These are phyloP conservation scores for Prunella himalayana DNA, from an alignment of 2,113 vertebrate genomes.

Conservation along the genomic window DNA sequence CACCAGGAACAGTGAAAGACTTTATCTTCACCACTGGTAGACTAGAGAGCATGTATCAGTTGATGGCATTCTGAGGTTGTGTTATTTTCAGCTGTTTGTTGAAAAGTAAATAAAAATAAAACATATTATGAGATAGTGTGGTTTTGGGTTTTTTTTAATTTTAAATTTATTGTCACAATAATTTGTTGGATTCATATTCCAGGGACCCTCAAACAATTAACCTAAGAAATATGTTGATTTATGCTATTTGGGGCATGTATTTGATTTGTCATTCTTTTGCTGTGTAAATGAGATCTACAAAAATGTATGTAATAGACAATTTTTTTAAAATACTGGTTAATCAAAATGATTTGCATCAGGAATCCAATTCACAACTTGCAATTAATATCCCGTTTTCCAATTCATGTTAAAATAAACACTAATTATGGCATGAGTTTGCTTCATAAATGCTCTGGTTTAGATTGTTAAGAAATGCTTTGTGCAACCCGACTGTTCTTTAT, in stretches of 20 bases:
- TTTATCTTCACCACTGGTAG: not conserved
- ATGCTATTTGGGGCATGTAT: not conserved
- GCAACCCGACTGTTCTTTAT: constrained; percentile 51
- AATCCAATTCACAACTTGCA: constrained; percentile 46
- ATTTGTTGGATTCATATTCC: not conserved
- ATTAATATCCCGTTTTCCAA: constrained; percentile 52
- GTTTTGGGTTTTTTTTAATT: not conserved
- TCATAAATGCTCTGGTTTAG: constrained; percentile 52
- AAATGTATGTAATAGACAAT: not conserved
- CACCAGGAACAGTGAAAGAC: not conserved
- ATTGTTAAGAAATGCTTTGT: constrained; percentile 56
- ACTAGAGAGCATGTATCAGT: not conserved
- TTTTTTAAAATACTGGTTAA: constrained; percentile 5
- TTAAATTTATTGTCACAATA: not conserved
- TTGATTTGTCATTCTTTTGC: not conserved
- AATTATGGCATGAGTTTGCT: constrained; percentile 49
- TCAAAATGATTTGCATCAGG: constrained; percentile 34
- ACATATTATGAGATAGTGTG: not conserved
- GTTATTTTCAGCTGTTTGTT: not conserved
- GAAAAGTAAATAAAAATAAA: not conserved
- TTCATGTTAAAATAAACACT: constrained; percentile 59
- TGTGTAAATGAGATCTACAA: not conserved
- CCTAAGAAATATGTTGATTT: not conserved
- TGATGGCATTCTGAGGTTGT: not conserved
- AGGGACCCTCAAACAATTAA: not conserved